phyloP scores from a whole-genome alignment of 30 jellyfish, hydroid and myxozoan genomes.

The Clytia hemisphaerica region DNA sequence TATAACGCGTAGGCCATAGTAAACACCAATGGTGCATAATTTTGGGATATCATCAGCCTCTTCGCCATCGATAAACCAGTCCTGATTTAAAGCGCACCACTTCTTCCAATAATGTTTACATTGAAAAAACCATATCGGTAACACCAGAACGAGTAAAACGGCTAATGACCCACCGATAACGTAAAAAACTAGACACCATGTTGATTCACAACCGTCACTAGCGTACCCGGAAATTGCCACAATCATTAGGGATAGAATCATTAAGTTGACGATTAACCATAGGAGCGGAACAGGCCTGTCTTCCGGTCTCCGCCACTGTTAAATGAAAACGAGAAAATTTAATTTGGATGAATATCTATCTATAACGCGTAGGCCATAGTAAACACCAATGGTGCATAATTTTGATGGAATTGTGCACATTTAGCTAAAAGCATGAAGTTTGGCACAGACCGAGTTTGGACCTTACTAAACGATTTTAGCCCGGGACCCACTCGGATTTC shows the following conservation, averaged over 20 bases:
- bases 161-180: constrained; percentile 90
- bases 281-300: constrained; percentile 84
- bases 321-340: not conserved
- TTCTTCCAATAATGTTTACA: constrained; percentile 77
- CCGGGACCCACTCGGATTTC: too few relatives aligned
- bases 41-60: constrained; percentile 23
- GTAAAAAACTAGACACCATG: constrained; percentile 86
- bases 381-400: too few relatives aligned
- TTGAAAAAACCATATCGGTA: constrained; percentile 73
- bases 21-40: too few relatives aligned
- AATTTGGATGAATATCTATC: too few relatives aligned
- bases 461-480: too few relatives aligned
- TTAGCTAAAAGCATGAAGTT: too few relatives aligned
- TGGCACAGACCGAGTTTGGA: too few relatives aligned
- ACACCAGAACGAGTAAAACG: constrained; percentile 77
- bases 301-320: constrained; percentile 88
- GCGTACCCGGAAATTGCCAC: constrained; percentile 85
- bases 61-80: constrained; percentile 62
- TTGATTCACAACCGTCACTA: constrained; percentile 80
- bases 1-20: too few relatives aligned
- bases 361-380: too few relatives aligned
- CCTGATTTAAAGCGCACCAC: constrained; percentile 92
- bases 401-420: too few relatives aligned
- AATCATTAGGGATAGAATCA: constrained; percentile 65
- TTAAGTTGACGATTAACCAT: constrained; percentile 82